Conservation (phyloP, 2,888 invertebrate species). For the Cheilosia grossa region DNA sequence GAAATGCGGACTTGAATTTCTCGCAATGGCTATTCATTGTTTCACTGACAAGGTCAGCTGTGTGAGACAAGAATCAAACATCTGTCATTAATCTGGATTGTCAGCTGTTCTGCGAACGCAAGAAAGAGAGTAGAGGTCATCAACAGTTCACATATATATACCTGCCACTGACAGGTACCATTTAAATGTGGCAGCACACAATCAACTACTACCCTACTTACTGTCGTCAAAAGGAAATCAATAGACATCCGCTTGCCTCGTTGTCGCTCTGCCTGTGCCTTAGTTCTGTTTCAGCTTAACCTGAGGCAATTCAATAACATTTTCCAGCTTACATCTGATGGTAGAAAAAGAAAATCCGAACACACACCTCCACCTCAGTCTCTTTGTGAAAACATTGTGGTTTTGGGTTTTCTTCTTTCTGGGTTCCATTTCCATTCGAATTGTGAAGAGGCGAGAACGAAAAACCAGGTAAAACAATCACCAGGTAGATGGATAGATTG, state of each 20-base stretch:
- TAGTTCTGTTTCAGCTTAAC: conserved; percentile 21
- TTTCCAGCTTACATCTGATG: conserved; percentile 27
- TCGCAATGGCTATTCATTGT: conserved; percentile 2
- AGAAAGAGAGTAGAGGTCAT: conserved; percentile 42
- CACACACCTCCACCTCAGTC: neutral
- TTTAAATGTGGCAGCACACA: conserved; percentile 65
- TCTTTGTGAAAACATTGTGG: conserved; percentile 3
- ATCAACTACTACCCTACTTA: conserved; percentile 73
- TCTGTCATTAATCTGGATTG: neutral
- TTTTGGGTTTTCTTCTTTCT: neutral
- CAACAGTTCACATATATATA: conserved; percentile 26
- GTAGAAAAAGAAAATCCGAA: conserved; percentile 42
- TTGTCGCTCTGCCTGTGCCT: neutral
- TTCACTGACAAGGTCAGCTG: conserved; percentile 39
- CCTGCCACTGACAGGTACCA: conserved; percentile 49
- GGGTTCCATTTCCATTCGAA: neutral
- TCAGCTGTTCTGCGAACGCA: conserved; percentile 40
- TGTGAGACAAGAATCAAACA: conserved; percentile 6
- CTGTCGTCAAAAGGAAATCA: conserved; percentile 71
- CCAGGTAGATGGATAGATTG: conserved; percentile 65
- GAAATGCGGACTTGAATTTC: neutral
- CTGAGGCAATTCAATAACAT: conserved; percentile 45
- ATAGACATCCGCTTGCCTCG: conserved; percentile 36
- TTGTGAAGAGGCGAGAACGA: conserved; percentile 14
- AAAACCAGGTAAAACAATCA: conserved; percentile 49